These are phyloP conservation scores for Pararge aegeria DNA, from an alignment of 1,140 invertebrate species.

Conservation along the genomic window DNA sequence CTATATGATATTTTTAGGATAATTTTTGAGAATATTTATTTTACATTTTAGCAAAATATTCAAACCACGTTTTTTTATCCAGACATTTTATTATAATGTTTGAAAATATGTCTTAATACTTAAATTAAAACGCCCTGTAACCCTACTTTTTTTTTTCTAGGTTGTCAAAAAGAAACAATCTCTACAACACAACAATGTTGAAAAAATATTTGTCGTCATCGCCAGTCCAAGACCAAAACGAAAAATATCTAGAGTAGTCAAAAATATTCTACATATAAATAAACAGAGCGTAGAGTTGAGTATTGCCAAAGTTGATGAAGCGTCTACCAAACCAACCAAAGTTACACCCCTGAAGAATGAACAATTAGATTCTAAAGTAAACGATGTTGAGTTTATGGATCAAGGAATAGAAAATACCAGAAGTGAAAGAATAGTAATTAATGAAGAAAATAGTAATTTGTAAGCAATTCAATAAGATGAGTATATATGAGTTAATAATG, in stretches of 20 bases:
- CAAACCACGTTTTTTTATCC: too few species aligned
- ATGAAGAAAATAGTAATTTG: not conserved
- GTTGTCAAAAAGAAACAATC: slow-evolving; percentile 34
- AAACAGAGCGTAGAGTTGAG: slow-evolving; percentile 60
- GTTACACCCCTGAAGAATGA: slow-evolving; percentile 59
- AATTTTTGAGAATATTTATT: too few species aligned
- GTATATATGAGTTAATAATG: not conserved
- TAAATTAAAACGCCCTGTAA: too few species aligned
- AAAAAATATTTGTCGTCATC: slow-evolving; percentile 64
- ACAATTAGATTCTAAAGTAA: slow-evolving; percentile 9
- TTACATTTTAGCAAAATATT: too few species aligned
- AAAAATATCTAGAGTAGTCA: slow-evolving; percentile 51
- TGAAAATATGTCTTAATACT: too few species aligned
- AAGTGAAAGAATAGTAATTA: not conserved
- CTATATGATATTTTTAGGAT: too few species aligned
- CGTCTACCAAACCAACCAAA: slow-evolving; percentile 64
- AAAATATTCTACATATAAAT: slow-evolving; percentile 64
- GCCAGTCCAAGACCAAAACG: slow-evolving; percentile 47
- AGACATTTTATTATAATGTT: too few species aligned
- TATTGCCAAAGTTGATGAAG: slow-evolving; percentile 52
- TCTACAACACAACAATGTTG: slow-evolving; percentile 41
- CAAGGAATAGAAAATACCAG: not conserved
- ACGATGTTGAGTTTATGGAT: not conserved
- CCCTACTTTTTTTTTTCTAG: slow-evolving; percentile 32
- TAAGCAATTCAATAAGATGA: not conserved